Base-by-base conservation (phyloP, 2,797 vertebrate species). In the Chrosomus eos region DNA sequence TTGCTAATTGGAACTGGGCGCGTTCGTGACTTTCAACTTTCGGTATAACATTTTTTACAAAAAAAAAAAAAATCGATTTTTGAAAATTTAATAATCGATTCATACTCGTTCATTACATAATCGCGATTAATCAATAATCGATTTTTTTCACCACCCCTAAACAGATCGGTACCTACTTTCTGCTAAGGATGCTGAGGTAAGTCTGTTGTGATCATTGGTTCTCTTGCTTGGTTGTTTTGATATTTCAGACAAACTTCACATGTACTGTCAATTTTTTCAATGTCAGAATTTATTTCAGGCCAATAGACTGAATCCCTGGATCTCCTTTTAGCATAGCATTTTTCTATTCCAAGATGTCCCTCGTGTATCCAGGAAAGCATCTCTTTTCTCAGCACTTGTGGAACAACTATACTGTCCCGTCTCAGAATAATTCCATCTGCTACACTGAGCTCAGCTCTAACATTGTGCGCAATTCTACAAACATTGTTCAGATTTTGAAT, bases 311-410 rank as follows among this genome's bases (percentile, higher is more conserved):
- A 62, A 51, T 85, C 80, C 79, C 60, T 80, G 9, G 38, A 77
- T 73, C 66, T 80, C 68, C 76, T 88, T 40, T 89, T 86, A n/a
- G n/a, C n/a, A n/a, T n/a, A n/a, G 58, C 74, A 86, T 38, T 87
- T 89, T 51, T 90, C 71, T 5, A 85, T 40, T 11, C 80, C 83
- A 19, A 85, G 83, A 51, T 87, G 88, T 8, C 83, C 68, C 33
- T 83, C 55, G 77, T 88, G 87, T 40, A 84, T 64, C 55, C 76
- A 84, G 33, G 67, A 51, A 3, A 86, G 26, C n/a, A 87, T 84
- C 7, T 88, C 53, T 43, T 66, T 33, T 62, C 82, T 76, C 51
- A 87, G 5, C 5, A 5, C 33, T 36, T 76, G 55, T 33, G 48
- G 78, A 68, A 82, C 18, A 2, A 82, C 64, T 4, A 62, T 38